phyloP scores from a whole-genome alignment of 2,888 invertebrate genomes.

The Sclerodermus sp. region DNA sequence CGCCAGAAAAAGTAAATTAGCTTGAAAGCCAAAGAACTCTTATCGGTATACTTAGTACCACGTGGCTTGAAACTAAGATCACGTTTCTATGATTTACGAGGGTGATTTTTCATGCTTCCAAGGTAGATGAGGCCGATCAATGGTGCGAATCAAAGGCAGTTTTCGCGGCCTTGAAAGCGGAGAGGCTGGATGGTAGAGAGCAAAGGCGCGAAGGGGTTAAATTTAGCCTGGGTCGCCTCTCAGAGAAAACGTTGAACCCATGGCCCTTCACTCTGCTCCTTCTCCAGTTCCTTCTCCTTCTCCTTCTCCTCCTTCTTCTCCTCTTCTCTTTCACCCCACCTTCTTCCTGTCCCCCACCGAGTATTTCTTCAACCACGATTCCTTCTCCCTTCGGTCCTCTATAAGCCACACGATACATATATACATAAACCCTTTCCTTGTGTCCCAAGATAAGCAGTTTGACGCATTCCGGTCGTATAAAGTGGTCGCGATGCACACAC shows the following conservation, averaged over 20 bases:
- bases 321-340: not conserved
- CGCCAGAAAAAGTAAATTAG: too few relatives aligned
- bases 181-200: slow-evolving; percentile 15
- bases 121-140: not conserved
- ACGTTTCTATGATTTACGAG: not conserved
- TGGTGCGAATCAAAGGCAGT: slow-evolving; percentile 16
- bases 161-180: slow-evolving; percentile 20
- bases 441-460: slow-evolving; percentile 26
- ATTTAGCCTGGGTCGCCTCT: slow-evolving; percentile 38
- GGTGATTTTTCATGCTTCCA: not conserved
- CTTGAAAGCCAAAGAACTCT: too few relatives aligned
- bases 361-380: not conserved
- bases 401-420: not conserved
- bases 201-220: slow-evolving; percentile 26
- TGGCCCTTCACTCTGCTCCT: slow-evolving; percentile 25
- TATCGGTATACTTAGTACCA: too few relatives aligned
- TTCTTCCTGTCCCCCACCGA: not conserved
- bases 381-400: not conserved
- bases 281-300: slow-evolving; percentile 7
- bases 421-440: slow-evolving; percentile 5
- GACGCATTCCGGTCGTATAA: slow-evolving; percentile 15
- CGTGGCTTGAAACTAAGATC: too few relatives aligned
- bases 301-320: slow-evolving; percentile 1
- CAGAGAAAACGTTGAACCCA: slow-evolving; percentile 42
- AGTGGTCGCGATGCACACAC: slow-evolving; percentile 19